A percentile compares a stretch with the other conserved stretches of the same genome.
Evolutionary conservation across 2,888 invertebrate species (phyloP).

Genomic region (Cancer borealis): DNA sequence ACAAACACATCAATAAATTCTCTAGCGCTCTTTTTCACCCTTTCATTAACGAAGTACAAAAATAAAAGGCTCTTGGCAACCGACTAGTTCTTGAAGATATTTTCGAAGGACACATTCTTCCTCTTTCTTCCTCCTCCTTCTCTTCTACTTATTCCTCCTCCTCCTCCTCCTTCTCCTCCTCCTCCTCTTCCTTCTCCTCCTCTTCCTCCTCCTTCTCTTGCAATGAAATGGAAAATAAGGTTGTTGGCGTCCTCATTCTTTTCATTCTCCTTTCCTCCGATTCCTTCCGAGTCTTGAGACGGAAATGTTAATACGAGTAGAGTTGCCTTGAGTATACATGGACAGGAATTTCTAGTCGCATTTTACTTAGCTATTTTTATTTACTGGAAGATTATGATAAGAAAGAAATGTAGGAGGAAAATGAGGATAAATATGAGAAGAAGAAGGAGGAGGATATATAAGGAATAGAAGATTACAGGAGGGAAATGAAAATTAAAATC

Average conservation of each 20-base stretch:
- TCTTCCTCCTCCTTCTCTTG: background rate
- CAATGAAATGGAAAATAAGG: background rate
- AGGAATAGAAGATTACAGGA: background rate
- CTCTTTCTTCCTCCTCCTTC: too few species aligned
- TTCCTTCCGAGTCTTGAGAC: background rate
- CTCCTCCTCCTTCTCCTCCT: background rate
- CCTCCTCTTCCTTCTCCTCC: background rate
- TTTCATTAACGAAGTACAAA: background rate
- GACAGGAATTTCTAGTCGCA: background rate
- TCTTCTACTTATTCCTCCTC: background rate
- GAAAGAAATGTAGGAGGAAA: background rate
- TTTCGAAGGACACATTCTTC: background rate
- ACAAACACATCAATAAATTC: conserved; percentile 23
- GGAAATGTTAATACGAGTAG: conserved; percentile 10
- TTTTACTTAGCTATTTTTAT: background rate
- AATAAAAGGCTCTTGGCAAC: background rate
- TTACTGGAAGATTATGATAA: background rate
- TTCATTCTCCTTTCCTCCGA: background rate
- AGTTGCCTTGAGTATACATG: background rate
- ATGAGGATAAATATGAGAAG: background rate
- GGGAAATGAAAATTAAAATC: background rate
- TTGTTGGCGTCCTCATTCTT: background rate
- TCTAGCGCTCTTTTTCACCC: background rate
- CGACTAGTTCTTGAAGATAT: background rate
- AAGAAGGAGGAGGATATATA: conserved; percentile 3